Evolutionary conservation across 2,888 invertebrate genomes (phyloP).

Genomic region (Chrysolina haemoptera): DNA sequence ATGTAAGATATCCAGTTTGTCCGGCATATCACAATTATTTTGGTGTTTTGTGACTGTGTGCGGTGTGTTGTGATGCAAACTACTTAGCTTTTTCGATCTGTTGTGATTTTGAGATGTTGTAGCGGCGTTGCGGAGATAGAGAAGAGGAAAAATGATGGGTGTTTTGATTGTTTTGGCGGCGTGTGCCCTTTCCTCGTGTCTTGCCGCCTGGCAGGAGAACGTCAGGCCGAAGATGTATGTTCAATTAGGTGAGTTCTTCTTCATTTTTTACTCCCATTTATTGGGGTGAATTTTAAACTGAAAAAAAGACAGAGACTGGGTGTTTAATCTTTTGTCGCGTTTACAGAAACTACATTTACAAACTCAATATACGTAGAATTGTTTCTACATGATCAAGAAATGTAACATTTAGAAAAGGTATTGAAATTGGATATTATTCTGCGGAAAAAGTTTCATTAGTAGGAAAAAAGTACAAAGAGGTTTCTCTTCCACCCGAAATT

Average conservation of each 20-base stretch:
- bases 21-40: conserved; percentile 18
- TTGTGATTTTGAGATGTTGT: conserved; percentile 58
- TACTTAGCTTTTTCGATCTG: conserved; percentile 48
- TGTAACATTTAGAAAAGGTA: too few species aligned
- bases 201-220: conserved; percentile 91
- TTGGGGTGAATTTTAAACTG: too few species aligned
- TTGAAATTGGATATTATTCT: too few species aligned
- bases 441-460: too few species aligned
- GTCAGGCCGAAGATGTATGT: conserved; percentile 94
- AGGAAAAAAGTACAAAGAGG: too few species aligned
- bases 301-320: too few species aligned
- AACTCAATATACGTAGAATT: too few species aligned
- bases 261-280: not conserved
- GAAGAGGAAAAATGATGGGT: conserved; percentile 56
- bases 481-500: too few species aligned
- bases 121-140: conserved; percentile 46
- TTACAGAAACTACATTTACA: too few species aligned
- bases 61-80: conserved; percentile 61
- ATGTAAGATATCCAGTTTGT: conserved; percentile 18
- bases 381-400: too few species aligned
- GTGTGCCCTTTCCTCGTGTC: conserved; percentile 72
- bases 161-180: conserved; percentile 68
- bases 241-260: conserved; percentile 84
- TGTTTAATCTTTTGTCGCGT: too few species aligned
- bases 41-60: conserved; percentile 48